Percentiles rank a stretch among this genome's conserved stretches.
Conservation (phyloP, 2,113 vertebrate species). For the Gasterosteus nipponicus region DNA sequence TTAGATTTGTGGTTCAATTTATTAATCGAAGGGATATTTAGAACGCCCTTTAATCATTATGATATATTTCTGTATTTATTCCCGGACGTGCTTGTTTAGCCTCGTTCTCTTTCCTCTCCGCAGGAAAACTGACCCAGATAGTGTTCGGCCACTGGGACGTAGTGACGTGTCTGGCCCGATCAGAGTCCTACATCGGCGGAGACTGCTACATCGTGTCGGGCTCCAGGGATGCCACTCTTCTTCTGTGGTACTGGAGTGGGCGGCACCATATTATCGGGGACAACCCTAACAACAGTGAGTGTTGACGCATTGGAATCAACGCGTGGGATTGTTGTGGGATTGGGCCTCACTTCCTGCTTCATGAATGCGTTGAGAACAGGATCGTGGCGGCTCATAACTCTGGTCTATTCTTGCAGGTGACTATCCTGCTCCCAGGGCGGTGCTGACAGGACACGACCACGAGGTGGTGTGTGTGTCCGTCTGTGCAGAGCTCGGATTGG, state of each 20-base stretch:
- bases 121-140: conserved; percentile 96
- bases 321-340: neutral
- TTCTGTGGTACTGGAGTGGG: conserved; percentile 99
- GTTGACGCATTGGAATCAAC: neutral
- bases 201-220: conserved; percentile 99
- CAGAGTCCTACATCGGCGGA: conserved; percentile 97
- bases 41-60: neutral
- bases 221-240: conserved; percentile 93
- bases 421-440: conserved; percentile 95
- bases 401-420: conserved; percentile 84
- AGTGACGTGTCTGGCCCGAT: conserved; percentile 96
- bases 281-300: conserved; percentile 99
- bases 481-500: conserved; percentile 95
- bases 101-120: conserved; percentile 3
- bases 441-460: conserved; percentile 96
- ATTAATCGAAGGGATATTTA: neutral
- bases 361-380: neutral
- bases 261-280: conserved; percentile 98
- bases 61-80: conserved; percentile 1
- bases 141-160: conserved; percentile 99
- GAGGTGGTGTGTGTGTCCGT: conserved; percentile 96
- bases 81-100: neutral
- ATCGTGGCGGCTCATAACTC: neutral
- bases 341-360: neutral
- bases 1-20: neutral